These are phyloP conservation scores for Sebastes cheni DNA, from an alignment of 2,797 vertebrate species.

Conservation along the genomic window DNA sequence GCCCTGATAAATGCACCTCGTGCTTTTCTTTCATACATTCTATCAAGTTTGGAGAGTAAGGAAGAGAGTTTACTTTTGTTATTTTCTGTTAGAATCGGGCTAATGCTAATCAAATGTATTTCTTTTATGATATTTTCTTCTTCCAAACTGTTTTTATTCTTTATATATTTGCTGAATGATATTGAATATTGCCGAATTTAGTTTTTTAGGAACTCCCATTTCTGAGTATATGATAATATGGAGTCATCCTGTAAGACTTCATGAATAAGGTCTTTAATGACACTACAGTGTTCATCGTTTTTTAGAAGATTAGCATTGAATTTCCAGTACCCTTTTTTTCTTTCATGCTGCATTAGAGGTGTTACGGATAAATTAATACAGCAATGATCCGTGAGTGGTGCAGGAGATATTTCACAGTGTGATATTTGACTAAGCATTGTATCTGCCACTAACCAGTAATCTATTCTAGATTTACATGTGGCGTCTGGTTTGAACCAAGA, in stretches of 20 bases:
- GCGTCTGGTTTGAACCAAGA: neutral
- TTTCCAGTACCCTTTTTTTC: too few relatives aligned
- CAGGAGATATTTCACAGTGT: neutral
- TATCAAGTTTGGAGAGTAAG: neutral
- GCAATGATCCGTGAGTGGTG: neutral
- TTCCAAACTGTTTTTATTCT: neutral
- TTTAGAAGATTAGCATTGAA: too few relatives aligned
- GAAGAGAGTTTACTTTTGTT: neutral
- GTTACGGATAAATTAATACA: too few relatives aligned
- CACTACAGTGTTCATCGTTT: too few relatives aligned
- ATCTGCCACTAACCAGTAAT: neutral
- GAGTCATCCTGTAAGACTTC: too few relatives aligned
- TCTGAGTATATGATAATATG: too few relatives aligned
- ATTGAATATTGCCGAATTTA: too few relatives aligned
- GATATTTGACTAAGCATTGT: neutral
- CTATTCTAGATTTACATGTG: neutral
- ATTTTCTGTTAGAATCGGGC: too few relatives aligned
- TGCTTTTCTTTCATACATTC: neutral
- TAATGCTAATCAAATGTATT: neutral
- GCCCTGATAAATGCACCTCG: neutral
- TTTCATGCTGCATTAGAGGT: too few relatives aligned
- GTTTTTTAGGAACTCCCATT: too few relatives aligned
- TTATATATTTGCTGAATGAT: too few relatives aligned
- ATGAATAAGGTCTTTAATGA: too few relatives aligned
- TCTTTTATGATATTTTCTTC: neutral